Evolutionary conservation across 2,113 vertebrate genomes (phyloP).

Genomic region (Scomber colias): DNA sequence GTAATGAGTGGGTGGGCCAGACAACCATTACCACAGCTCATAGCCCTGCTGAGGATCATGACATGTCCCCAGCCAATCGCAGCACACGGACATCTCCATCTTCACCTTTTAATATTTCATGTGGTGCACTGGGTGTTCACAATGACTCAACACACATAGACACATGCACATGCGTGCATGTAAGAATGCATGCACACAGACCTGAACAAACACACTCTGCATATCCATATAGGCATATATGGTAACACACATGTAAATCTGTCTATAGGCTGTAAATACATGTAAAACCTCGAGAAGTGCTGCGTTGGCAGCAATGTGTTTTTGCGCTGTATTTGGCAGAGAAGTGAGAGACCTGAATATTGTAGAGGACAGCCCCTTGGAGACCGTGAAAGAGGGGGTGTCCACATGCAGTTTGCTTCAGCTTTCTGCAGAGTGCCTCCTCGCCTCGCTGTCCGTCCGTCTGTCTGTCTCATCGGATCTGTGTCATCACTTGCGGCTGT

Average conservation of each 20-base stretch:
- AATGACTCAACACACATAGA: conserved; percentile 17
- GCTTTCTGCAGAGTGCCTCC: conserved; percentile 64
- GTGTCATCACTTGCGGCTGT: conserved; percentile 91
- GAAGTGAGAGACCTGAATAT: conserved; percentile 59
- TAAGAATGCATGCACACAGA: conserved; percentile 6
- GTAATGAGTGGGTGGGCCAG: conserved; percentile 91
- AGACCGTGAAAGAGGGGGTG: conserved; percentile 25
- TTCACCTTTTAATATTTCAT: conserved; percentile 95
- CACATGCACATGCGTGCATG: neutral
- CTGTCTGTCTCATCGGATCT: conserved; percentile 92
- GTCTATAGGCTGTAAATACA: conserved; percentile 70
- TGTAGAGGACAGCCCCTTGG: conserved; percentile 59
- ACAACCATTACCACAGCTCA: conserved; percentile 91
- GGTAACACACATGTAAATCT: conserved; percentile 54
- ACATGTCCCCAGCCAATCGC: conserved; percentile 92
- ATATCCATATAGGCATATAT: conserved; percentile 5
- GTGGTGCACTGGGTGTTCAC: conserved; percentile 89
- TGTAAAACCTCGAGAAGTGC: conserved; percentile 79
- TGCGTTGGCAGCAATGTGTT: conserved; percentile 82
- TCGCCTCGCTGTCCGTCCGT: conserved; percentile 31
- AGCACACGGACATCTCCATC: conserved; percentile 93
- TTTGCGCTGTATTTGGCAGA: conserved; percentile 74
- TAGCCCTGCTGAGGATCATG: conserved; percentile 91
- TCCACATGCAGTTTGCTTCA: conserved; percentile 39
- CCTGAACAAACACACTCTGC: conserved; percentile 20